A percentile compares a stretch with the other conserved stretches of the same genome.
Evolutionary conservation across 2,888 invertebrate genomes (phyloP).

Genomic region (Epistrophe eligans): DNA sequence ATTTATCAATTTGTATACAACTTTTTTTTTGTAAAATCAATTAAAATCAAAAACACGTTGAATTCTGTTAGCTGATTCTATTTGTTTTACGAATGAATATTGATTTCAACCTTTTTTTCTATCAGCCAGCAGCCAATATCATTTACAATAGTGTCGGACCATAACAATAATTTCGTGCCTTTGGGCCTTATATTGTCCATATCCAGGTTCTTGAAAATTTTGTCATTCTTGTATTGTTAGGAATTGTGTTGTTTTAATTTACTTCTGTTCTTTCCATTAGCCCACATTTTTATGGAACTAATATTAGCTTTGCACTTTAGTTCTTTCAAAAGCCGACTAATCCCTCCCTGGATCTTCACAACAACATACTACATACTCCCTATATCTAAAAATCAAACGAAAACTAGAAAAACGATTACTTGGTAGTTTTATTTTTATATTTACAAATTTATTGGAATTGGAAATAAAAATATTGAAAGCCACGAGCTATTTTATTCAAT

Average conservation of each 20-base stretch:
- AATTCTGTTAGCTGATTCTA: neutral
- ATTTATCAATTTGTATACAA: neutral
- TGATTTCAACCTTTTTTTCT: neutral
- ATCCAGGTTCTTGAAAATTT: neutral
- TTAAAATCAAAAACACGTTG: neutral
- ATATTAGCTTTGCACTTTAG: neutral
- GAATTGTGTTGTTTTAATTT: too few relatives aligned
- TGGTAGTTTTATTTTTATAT: slow-evolving; percentile 15
- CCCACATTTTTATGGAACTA: neutral
- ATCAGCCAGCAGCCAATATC: neutral
- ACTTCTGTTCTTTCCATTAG: too few relatives aligned
- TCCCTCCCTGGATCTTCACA: neutral
- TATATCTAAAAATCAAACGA: too few relatives aligned
- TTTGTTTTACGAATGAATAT: slow-evolving; percentile 20
- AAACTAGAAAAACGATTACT: slow-evolving; percentile 23
- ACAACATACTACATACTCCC: neutral
- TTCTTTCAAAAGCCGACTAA: neutral
- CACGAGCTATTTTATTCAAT: neutral
- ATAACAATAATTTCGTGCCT: neutral
- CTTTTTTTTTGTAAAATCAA: neutral
- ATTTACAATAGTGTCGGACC: neutral
- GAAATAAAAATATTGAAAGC: neutral
- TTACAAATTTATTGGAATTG: slow-evolving; percentile 22
- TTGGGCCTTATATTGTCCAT: too few relatives aligned
- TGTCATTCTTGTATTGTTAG: too few relatives aligned